Base-by-base conservation (phyloP, 2,797 vertebrate species). In the Enteromius viviparus region DNA sequence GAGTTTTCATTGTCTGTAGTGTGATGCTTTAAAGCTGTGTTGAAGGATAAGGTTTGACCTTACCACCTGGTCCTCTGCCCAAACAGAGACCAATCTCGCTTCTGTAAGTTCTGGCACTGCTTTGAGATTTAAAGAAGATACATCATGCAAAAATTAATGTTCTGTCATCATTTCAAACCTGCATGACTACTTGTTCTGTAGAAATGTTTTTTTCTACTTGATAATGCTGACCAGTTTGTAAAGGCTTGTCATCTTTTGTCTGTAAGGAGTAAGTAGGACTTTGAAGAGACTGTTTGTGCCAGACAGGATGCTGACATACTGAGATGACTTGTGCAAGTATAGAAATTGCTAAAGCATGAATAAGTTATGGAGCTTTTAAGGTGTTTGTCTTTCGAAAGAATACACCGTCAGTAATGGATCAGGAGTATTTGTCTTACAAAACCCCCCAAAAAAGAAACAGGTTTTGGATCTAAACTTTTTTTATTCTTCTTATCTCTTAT, bases 291-390 rank as follows among this genome's bases (percentile, higher is more conserved):
- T 64, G 14, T 76, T 78, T 69, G 60, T 40, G 66, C 29, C 49
- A 37, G 47, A 32, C 49, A 69, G 45, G 1, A 37, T 70, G 8
- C 51, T 37, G 40, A 53, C 37, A 75, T 74, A 37, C 64, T 62
- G 53, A 78, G n/a, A 62, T 81, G 23, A 60, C 14, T 42, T 62
- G 37, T 71, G n/a, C 47, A 66, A 79, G 77, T 40, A 23, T 32
- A 58, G 53, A 81, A 65, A 34, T 55, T 65, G 64, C 62, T 47
- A 40, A 42, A 55, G 80, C 83, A 84, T 88, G 53, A 85, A 86
- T 85, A 83, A 87, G 65, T 79, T 40, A 88, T 83, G 64, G 60
- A 66, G 84, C 85, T 89, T 86, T 85, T 83, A 85, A 77, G 55
- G 11, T 40, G 53, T 66, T 51, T 26, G 58, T 86, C 70, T 76